phyloP scores from a whole-genome alignment of 2,113 vertebrate species.

The Oncorhynchus nerka region DNA sequence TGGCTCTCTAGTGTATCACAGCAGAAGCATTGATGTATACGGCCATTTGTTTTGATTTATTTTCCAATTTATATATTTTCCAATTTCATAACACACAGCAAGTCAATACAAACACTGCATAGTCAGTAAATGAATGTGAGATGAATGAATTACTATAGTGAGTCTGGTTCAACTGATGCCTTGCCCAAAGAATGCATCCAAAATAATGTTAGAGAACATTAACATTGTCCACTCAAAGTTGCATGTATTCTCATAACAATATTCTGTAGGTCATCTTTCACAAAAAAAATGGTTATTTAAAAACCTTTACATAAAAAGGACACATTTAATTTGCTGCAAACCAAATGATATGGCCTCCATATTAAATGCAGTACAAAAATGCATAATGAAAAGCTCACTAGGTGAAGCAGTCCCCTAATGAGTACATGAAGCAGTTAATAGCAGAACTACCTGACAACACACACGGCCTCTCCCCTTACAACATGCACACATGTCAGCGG shows the following conservation, averaged over 20 bases:
- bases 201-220: background rate
- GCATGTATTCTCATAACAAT: background rate
- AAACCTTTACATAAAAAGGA: conserved; percentile 41
- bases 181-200: conserved; percentile 73
- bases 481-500: conserved; percentile 24
- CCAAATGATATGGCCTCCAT: conserved; percentile 24
- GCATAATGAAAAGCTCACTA: conserved; percentile 28
- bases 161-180: conserved; percentile 61
- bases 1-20: background rate
- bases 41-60: background rate
- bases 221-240: conserved; percentile 39
- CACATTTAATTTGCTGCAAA: too few species aligned
- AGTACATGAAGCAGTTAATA: conserved; percentile 51
- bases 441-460: conserved; percentile 35
- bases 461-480: conserved; percentile 21
- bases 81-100: background rate
- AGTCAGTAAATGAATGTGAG: background rate
- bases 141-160: conserved; percentile 46
- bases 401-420: conserved; percentile 27
- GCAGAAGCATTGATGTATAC: background rate
- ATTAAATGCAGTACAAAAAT: conserved; percentile 39
- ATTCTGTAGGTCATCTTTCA: background rate
- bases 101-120: background rate
- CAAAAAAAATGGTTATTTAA: conserved; percentile 47
- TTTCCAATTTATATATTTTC: background rate